Evolutionary conservation across 1,140 invertebrate genomes (phyloP), one percentile per base, ranked within the genome.

Genomic region (Plectus sambesii): DNA sequence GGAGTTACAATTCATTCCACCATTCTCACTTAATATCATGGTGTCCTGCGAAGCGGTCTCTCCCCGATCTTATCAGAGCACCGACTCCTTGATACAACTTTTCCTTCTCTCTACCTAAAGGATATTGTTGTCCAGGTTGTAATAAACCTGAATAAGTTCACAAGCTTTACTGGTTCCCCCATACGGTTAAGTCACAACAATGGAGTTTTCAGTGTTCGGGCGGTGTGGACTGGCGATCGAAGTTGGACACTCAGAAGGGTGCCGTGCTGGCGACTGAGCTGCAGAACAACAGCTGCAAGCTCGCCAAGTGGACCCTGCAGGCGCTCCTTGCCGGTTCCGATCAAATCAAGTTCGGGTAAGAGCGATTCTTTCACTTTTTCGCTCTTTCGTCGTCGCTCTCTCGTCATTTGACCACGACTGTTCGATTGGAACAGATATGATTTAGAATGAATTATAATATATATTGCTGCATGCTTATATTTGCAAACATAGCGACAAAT

Each of bases 221-320:
- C 57, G 87, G 89, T 27, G 87, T 98, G 8, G 93, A 98, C 65
- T 99, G 93, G 93, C 78, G 93, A 30, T 87, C 90, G 66, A 96
- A 96, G 61, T 71, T 99, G 24, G 94, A 99, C 70, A 87, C 82
- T 0, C 94, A 98, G 74, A 79, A 90, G 50, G 94, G 92, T 57
- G 92, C 93, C 36, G 93, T 99, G 22, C 73, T 99, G 15, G 94
- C 93, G 23, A 97, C 96, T 66, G 94, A 99, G 72, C 72, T 99
- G 52, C 80, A 94, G 59, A 98, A 98, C 70, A 99, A 99, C 73
- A 87, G 88, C 4, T 96, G 88, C 74, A 99, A 99, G 73, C 75
- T 99, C 44, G 90, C 92, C 40, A 98, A 97, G 70, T 99, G 94
- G 93, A 98, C 94, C 0, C 85, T 94, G 1, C 88, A 93, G 55